phyloP scores from a whole-genome alignment of 2,888 invertebrate genomes.

The Lithophane socia region DNA sequence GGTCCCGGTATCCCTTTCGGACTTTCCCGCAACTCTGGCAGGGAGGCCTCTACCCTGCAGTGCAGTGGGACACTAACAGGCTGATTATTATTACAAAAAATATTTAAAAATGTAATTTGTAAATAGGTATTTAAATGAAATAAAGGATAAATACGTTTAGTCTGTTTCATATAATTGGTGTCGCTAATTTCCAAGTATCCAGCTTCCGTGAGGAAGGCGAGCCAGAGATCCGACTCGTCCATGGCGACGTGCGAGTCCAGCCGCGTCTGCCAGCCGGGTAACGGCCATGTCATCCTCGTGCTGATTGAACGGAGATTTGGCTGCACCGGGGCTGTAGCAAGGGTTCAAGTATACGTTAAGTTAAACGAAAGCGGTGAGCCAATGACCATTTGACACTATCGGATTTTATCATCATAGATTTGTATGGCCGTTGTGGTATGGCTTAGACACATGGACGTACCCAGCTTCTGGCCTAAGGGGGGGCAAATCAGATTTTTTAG shows the following conservation, averaged over 20 bases:
- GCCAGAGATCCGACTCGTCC: slow-evolving; percentile 83
- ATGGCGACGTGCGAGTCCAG: slow-evolving; percentile 58
- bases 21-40: no score
- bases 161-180: slow-evolving; percentile 40
- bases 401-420: no score
- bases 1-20: no score
- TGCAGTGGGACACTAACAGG: no score
- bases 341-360: background rate
- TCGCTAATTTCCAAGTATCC: slow-evolving; percentile 77
- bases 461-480: no score
- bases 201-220: slow-evolving; percentile 82
- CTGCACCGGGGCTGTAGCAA: slow-evolving; percentile 56
- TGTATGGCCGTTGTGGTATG: no score
- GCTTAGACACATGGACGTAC: no score
- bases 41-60: no score
- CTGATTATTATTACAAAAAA: no score
- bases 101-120: no score
- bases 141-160: slow-evolving; percentile 14
- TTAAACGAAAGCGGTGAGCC: background rate
- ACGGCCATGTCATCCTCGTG: slow-evolving; percentile 70
- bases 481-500: no score
- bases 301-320: slow-evolving; percentile 75
- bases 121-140: no score
- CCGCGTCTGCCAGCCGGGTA: slow-evolving; percentile 52
- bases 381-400: background rate